Evolutionary conservation across 2,888 invertebrate species (phyloP).

Genomic region (Aphodius granarius): DNA sequence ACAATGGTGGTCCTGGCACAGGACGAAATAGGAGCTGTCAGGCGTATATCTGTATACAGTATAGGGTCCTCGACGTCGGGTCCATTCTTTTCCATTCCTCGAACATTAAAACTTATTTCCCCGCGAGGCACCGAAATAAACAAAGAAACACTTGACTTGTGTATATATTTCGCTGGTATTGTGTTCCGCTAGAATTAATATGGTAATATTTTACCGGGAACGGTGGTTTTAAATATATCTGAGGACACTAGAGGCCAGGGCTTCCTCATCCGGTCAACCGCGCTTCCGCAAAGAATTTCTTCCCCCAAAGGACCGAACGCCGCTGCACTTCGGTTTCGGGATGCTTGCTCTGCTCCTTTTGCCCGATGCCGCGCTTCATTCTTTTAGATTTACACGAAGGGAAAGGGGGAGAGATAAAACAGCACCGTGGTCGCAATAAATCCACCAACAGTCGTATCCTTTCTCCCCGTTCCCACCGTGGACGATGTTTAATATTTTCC

Average conservation of each 20-base stretch:
- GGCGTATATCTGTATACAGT: background rate
- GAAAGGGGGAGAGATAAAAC: background rate
- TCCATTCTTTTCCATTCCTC: slow-evolving; percentile 30
- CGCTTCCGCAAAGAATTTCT: slow-evolving; percentile 33
- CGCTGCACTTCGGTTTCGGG: background rate
- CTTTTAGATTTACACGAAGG: background rate
- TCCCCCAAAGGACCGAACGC: slow-evolving; percentile 21
- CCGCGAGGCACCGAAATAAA: slow-evolving; percentile 42
- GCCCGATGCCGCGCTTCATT: background rate
- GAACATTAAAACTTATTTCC: slow-evolving; percentile 45
- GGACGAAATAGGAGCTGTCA: background rate
- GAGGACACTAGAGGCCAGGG: slow-evolving; percentile 48
- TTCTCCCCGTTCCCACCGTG: background rate
- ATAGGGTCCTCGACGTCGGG: background rate
- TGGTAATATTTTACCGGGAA: slow-evolving; percentile 47
- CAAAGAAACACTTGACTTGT: slow-evolving; percentile 40
- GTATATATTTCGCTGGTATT: slow-evolving; percentile 46
- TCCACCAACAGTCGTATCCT: background rate
- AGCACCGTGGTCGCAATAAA: background rate
- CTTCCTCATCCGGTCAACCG: slow-evolving; percentile 51
- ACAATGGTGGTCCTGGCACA: background rate
- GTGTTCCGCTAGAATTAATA: slow-evolving; percentile 51
- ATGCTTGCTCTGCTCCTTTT: background rate
- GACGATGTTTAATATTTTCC: background rate
- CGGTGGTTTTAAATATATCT: slow-evolving; percentile 45